Base-by-base conservation (phyloP, 2,888 invertebrate species). In the Scelioninae gen. 1 region DNA sequence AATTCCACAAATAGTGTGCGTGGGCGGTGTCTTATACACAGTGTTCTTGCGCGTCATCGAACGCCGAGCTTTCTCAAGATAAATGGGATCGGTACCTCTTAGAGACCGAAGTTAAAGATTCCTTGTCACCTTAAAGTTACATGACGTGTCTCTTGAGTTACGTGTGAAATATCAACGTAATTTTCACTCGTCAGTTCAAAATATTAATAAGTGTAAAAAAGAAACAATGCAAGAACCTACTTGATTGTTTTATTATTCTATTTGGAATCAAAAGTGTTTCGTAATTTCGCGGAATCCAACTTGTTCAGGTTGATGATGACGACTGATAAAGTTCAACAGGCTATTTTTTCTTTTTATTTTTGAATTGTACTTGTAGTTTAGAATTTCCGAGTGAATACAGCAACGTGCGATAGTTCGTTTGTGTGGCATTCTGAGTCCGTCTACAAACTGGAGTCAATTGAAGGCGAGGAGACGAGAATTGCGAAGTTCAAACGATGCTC, bases 391-490 rank as follows among this genome's bases (percentile, higher is more conserved):
- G 38, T 1, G 45, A 45, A 60, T 43, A 29, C 43, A 23, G 43
- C 10, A 43, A 5, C 40, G 60, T 11, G 38, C 38, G 38, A n/a
- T n/a, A n/a, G n/a, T n/a, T n/a, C n/a, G n/a, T n/a, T n/a, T n/a
- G 13, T 45, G 45, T 45, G 45, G 13, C 45, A 45, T 45, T 45
- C 13, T 8, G 45, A 45, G 15, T 8, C 34, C 79, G 69, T 58
- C 71, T 49, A 85, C 87, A 87, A 90, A 90, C 90, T 90, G 90
- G 86, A 90, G 90, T 90, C 90, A 90, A 90, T 90, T 90, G 87
- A 85, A 85, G 86, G 87, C 84, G 88, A 86, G 85, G 85, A 88
- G 71, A 58, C 71, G 15, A 43, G 40, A 62, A 72, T 60, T 34
- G 51, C 72, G 51, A 56, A 72, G 72, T 72, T 51, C 60, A 38